phyloP scores from a whole-genome alignment of 64 coral and sea anemone genomes.

The Stylophora pistillata region DNA sequence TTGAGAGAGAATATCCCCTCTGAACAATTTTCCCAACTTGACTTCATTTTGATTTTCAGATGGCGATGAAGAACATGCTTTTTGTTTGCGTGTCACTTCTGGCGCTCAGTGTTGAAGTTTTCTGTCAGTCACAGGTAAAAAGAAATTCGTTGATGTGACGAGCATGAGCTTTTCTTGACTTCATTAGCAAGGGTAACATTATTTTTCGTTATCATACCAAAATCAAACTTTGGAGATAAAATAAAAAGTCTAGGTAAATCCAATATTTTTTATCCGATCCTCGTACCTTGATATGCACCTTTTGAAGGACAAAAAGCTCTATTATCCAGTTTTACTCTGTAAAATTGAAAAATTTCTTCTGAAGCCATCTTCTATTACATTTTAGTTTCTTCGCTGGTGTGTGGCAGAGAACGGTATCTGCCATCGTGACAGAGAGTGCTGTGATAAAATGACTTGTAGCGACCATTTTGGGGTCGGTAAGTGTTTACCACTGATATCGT shows the following conservation, averaged over 20 bases:
- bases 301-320: too few species aligned
- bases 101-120: neutral
- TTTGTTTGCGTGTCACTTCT: neutral
- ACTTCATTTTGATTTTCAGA: neutral
- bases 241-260: too few species aligned
- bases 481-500: neutral
- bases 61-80: neutral
- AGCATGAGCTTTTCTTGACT: neutral
- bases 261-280: too few species aligned
- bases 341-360: too few species aligned
- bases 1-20: too few species aligned
- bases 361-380: neutral
- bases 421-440: conserved; percentile 6
- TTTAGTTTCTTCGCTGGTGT: conserved; percentile 6
- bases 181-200: too few species aligned
- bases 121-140: conserved; percentile 5
- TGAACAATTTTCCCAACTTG: neutral
- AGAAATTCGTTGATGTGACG: neutral
- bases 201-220: too few species aligned
- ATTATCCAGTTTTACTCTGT: too few species aligned
- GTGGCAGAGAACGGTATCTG: conserved; percentile 10
- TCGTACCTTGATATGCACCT: too few species aligned
- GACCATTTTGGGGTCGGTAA: conserved; percentile 24
- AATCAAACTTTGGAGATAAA: too few species aligned
- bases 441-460: neutral